These are phyloP conservation scores for Lithobates sylvaticus DNA, from an alignment of 2,797 vertebrate species.

Conservation along the genomic window DNA sequence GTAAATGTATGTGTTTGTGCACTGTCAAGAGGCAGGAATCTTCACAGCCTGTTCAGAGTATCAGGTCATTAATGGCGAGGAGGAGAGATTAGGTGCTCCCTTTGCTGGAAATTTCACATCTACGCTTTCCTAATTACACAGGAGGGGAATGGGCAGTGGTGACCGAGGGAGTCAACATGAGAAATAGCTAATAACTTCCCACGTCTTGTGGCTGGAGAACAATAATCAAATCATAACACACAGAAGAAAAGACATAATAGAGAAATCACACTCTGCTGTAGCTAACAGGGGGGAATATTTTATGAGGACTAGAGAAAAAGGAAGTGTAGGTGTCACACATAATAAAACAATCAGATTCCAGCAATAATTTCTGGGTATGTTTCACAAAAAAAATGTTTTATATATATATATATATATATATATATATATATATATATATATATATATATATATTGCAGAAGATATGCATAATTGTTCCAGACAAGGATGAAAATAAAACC, in stretches of 20 bases:
- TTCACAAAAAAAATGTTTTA: too few species aligned
- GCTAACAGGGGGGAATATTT: neutral
- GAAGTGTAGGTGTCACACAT: too few species aligned
- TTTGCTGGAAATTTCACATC: slow-evolving; percentile 52
- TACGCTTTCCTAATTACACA: slow-evolving; percentile 44
- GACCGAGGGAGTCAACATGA: slow-evolving; percentile 15
- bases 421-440: too few species aligned
- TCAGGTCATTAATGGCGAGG: slow-evolving; percentile 64
- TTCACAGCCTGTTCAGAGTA: slow-evolving; percentile 64
- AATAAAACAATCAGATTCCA: too few species aligned
- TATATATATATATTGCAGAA: too few species aligned
- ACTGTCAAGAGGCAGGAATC: slow-evolving; percentile 67
- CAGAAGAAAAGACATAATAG: neutral
- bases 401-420: too few species aligned
- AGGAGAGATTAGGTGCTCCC: slow-evolving; percentile 64
- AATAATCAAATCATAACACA: slow-evolving; percentile 25
- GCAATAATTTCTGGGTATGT: too few species aligned
- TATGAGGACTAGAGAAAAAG: neutral
- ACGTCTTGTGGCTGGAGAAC: slow-evolving; percentile 26
- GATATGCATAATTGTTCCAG: too few species aligned
- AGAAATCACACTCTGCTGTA: neutral
- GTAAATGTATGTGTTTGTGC: slow-evolving; percentile 38
- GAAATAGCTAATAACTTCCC: slow-evolving; percentile 35
- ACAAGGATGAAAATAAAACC: too few species aligned
- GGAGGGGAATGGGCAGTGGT: slow-evolving; percentile 36